Conservation (phyloP, 2,888 invertebrate genomes). For the Lasioglossum malachurum region DNA sequence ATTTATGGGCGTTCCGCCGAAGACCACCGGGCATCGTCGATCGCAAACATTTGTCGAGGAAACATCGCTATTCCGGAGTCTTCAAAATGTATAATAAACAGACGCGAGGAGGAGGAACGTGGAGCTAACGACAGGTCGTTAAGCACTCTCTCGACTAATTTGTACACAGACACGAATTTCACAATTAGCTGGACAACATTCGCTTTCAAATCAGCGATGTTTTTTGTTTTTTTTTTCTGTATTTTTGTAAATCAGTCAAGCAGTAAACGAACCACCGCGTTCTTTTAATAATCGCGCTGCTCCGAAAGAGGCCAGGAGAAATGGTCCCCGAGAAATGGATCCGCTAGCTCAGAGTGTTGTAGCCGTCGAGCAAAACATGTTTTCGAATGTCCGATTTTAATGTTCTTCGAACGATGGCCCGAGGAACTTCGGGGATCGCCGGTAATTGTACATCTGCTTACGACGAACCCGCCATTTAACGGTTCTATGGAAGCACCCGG, state of each 20-base stretch:
- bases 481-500: conserved; percentile 24
- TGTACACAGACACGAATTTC: conserved; percentile 60
- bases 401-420: neutral
- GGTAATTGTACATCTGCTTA: conserved; percentile 43
- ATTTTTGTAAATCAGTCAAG: too few relatives aligned
- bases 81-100: conserved; percentile 10
- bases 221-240: too few relatives aligned
- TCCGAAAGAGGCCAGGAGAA: neutral
- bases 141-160: conserved; percentile 62
- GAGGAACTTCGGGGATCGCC: neutral
- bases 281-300: neutral
- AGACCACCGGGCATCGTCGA: neutral
- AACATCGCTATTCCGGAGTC: conserved; percentile 22
- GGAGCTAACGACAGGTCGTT: conserved; percentile 53
- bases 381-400: neutral
- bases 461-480: conserved; percentile 48
- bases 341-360: neutral
- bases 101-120: neutral
- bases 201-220: neutral
- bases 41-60: neutral
- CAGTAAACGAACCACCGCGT: too few relatives aligned
- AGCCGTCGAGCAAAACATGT: neutral
- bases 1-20: neutral
- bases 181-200: conserved; percentile 46
- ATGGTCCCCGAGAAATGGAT: neutral